Conservation (phyloP, 1,140 invertebrate genomes). For the Anagrus nilaparvatae region DNA sequence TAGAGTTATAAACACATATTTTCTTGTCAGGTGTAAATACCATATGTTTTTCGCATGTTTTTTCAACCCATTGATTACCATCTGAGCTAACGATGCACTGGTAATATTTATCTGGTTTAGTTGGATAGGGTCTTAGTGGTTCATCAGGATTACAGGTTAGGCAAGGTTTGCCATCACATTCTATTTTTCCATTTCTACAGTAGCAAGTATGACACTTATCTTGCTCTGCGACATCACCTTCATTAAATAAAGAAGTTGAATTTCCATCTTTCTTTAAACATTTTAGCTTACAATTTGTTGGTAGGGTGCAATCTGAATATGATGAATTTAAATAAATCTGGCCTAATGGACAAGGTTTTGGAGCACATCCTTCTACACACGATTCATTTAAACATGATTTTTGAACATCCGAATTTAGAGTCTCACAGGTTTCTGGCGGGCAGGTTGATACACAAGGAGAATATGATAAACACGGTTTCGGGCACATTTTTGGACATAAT, state of each 20-base stretch:
- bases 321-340: constrained; percentile 58
- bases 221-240: constrained; percentile 65
- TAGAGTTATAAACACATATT: constrained; percentile 50
- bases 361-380: constrained; percentile 70
- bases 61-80: constrained; percentile 41
- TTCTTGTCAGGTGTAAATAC: constrained; percentile 56
- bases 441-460: constrained; percentile 72
- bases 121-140: too few species aligned
- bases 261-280: constrained; percentile 59
- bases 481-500: constrained; percentile 81
- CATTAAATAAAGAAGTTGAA: constrained; percentile 55
- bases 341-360: constrained; percentile 59
- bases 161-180: constrained; percentile 67
- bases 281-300: constrained; percentile 55
- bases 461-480: constrained; percentile 66
- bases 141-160: too few species aligned
- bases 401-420: constrained; percentile 49
- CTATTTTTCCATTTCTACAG: constrained; percentile 55
- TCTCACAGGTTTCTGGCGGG: constrained; percentile 74
- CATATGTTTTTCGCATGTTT: constrained; percentile 46
- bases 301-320: constrained; percentile 61
- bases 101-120: too few species aligned
- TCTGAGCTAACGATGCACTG: constrained; percentile 41
- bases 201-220: constrained; percentile 69
- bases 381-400: constrained; percentile 58